Conservation (phyloP, 2,113 vertebrate species). For the Ceratotherium simum region DNA sequence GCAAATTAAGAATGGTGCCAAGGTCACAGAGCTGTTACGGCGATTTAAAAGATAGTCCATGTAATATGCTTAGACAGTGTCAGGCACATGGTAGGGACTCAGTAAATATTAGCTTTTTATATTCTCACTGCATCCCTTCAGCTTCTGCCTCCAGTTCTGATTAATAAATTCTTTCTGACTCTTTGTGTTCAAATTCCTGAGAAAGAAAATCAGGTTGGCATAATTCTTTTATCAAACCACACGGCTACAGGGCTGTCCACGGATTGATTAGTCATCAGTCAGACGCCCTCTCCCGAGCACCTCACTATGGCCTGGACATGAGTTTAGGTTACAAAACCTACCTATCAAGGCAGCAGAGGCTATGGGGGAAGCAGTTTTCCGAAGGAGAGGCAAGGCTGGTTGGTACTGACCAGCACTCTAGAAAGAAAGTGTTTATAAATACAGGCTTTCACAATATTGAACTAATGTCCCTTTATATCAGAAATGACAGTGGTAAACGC, state of each 20-base stretch:
- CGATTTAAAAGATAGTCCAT: background rate
- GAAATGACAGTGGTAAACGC: background rate
- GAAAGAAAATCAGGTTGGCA: background rate
- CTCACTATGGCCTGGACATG: background rate
- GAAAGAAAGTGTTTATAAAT: background rate
- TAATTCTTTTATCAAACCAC: background rate
- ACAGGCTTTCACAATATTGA: background rate
- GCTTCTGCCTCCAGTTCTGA: background rate
- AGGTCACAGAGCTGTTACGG: background rate
- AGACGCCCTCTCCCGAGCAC: background rate
- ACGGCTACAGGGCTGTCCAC: background rate
- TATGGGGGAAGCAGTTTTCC: background rate
- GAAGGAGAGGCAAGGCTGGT: background rate
- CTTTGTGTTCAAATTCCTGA: constrained; percentile 43
- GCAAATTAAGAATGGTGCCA: background rate
- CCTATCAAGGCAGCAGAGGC: background rate
- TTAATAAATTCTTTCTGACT: background rate
- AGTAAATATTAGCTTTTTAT: background rate
- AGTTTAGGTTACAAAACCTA: constrained; percentile 15
- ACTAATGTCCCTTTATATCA: constrained; percentile 11
- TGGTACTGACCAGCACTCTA: background rate
- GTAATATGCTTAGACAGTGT: background rate
- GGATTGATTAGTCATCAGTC: background rate
- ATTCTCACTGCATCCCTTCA: background rate
- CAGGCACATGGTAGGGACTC: background rate